phyloP scores from a whole-genome alignment of 1,140 invertebrate species.

The Anastrepha obliqua region DNA sequence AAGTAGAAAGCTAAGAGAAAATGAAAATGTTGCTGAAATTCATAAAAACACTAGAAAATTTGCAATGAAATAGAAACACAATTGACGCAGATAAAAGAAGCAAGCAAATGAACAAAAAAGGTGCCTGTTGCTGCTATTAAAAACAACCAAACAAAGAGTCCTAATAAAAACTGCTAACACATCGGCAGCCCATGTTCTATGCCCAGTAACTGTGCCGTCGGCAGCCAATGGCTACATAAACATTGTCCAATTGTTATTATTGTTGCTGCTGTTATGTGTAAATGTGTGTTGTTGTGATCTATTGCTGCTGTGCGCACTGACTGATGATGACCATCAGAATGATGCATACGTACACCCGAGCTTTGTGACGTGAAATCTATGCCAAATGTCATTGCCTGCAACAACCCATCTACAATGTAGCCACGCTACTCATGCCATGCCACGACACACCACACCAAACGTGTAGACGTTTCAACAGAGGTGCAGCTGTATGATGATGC shows the following conservation, averaged over 20 bases:
- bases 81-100: neutral
- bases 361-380: conserved; percentile 54
- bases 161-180: conserved; percentile 42
- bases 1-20: neutral
- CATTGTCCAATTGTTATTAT: conserved; percentile 31
- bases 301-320: conserved; percentile 46
- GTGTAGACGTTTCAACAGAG: neutral
- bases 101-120: neutral
- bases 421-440: conserved; percentile 41
- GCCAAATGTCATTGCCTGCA: conserved; percentile 51
- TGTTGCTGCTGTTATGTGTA: neutral
- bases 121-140: neutral
- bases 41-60: conserved; percentile 5
- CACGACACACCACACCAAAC: neutral
- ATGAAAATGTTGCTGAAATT: neutral
- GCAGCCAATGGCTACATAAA: neutral
- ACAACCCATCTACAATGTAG: conserved; percentile 11
- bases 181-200: conserved; percentile 32
- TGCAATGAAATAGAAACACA: conserved; percentile 27
- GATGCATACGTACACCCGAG: conserved; percentile 54
- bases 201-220: conserved; percentile 18
- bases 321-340: conserved; percentile 55
- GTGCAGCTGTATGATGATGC: neutral
- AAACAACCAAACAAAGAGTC: neutral
- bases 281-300: conserved; percentile 25